Percentiles rank a stretch among this genome's conserved stretches.
phyloP scores from a whole-genome alignment of 2,888 invertebrate species.

The Heliconius ethilla region DNA sequence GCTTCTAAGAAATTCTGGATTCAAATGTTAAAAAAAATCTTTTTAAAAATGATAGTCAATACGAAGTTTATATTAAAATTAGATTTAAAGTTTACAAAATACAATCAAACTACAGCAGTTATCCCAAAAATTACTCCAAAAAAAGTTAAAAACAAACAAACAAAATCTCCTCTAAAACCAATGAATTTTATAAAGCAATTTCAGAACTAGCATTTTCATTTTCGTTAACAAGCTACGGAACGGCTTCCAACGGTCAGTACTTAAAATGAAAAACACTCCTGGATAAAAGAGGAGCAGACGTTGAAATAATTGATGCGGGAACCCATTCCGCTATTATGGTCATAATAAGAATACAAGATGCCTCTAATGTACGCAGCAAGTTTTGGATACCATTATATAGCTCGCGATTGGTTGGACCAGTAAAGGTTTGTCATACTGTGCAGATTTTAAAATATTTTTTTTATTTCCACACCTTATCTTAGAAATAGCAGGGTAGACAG shows the following conservation, averaged over 20 bases:
- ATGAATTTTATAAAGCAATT: conserved; percentile 34
- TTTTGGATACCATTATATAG: conserved; percentile 46
- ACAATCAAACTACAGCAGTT: too few relatives aligned
- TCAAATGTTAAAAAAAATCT: too few relatives aligned
- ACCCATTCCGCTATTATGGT: conserved; percentile 33
- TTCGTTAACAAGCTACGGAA: conserved; percentile 30
- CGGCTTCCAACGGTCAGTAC: conserved; percentile 30
- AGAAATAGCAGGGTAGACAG: not conserved
- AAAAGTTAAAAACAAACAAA: not conserved
- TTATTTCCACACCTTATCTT: not conserved
- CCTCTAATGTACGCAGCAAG: conserved; percentile 46
- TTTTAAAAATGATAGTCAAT: too few relatives aligned
- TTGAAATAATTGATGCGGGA: conserved; percentile 41
- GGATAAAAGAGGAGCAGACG: conserved; percentile 32
- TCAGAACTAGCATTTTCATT: conserved; percentile 30
- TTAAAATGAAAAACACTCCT: conserved; percentile 30
- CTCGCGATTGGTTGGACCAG: conserved; percentile 43
- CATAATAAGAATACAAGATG: conserved; percentile 47
- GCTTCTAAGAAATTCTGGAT: too few relatives aligned
- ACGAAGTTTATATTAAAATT: too few relatives aligned
- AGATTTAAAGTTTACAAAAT: too few relatives aligned
- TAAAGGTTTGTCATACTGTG: conserved; percentile 35
- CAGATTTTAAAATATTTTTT: not conserved
- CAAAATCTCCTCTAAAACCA: not conserved
- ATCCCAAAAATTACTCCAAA: too few relatives aligned